These are phyloP conservation scores for Tragelaphus imberbis DNA, from an alignment of 2,113 vertebrate species.

Conservation along the genomic window DNA sequence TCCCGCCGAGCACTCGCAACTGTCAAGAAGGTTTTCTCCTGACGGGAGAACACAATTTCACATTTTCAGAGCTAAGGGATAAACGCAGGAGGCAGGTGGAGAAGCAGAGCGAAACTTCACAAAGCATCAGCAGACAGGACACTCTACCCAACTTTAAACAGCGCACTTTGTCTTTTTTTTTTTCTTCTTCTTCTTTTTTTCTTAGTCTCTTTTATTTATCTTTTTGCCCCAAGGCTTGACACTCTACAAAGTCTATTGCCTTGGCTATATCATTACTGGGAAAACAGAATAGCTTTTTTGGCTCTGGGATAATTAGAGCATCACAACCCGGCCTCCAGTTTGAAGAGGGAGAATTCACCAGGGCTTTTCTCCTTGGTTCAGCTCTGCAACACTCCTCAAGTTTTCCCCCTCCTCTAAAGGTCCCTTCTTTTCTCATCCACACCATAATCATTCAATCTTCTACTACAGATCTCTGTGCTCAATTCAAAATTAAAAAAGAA, in stretches of 20 bases:
- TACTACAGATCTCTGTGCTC: background rate
- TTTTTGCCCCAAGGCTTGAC: slow-evolving; percentile 9
- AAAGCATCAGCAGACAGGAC: background rate
- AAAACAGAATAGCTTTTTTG: slow-evolving; percentile 15
- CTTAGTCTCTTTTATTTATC: slow-evolving; percentile 11
- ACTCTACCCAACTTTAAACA: background rate
- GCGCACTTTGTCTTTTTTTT: background rate
- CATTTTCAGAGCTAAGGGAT: slow-evolving; percentile 19
- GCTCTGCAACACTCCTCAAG: no score
- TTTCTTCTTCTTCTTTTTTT: background rate
- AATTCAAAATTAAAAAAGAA: background rate
- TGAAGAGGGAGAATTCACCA: background rate
- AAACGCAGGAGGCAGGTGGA: background rate
- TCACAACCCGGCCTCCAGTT: background rate
- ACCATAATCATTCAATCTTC: background rate
- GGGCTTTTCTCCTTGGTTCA: background rate
- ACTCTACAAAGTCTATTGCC: slow-evolving; percentile 38
- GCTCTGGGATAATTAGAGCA: background rate
- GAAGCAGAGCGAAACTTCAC: background rate
- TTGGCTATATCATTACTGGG: slow-evolving; percentile 1
- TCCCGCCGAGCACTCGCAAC: slow-evolving; percentile 35
- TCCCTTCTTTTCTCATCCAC: background rate
- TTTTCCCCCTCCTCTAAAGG: background rate
- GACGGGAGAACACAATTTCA: slow-evolving; percentile 51
- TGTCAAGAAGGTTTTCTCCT: slow-evolving; percentile 65